A percentile compares a stretch with the other conserved stretches of the same genome.
These are phyloP conservation scores for Ictalurus furcatus DNA, from an alignment of 2,113 vertebrate genomes.

Conservation along the genomic window DNA sequence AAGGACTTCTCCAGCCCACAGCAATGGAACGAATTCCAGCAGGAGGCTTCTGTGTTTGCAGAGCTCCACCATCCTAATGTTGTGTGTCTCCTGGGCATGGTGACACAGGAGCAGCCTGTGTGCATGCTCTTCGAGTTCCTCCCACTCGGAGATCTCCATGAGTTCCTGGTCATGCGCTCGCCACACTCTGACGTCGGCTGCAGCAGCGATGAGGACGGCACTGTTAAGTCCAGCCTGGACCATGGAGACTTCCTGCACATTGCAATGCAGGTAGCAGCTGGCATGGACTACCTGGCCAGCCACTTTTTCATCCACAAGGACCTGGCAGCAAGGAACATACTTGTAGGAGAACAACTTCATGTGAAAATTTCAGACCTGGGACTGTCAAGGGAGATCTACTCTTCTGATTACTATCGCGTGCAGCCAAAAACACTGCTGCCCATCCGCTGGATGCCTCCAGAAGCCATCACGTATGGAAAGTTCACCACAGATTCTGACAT, in stretches of 20 bases:
- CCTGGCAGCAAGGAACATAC: conserved; percentile 91
- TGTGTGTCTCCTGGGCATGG: conserved; percentile 90
- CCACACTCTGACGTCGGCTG: conserved; percentile 95
- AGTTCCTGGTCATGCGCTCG: conserved; percentile 98
- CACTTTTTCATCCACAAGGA: conserved; percentile 96
- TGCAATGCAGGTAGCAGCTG: conserved; percentile 89
- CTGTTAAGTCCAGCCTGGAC: conserved; percentile 93
- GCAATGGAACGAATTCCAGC: conserved; percentile 95
- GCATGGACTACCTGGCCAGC: conserved; percentile 94
- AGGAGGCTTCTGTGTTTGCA: conserved; percentile 86
- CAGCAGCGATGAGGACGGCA: conserved; percentile 96
- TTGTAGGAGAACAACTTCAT: conserved; percentile 94
- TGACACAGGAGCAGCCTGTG: conserved; percentile 93
- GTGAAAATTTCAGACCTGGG: conserved; percentile 97
- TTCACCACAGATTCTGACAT: conserved; percentile 95
- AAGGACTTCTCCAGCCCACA: conserved; percentile 89
- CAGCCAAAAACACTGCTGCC: conserved; percentile 91
- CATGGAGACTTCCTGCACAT: conserved; percentile 95
- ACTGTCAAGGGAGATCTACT: conserved; percentile 92
- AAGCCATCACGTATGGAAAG: conserved; percentile 93
- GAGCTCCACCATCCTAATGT: conserved; percentile 95
- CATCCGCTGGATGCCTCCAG: conserved; percentile 97
- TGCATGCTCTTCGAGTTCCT: conserved; percentile 95
- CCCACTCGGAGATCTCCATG: conserved; percentile 93
- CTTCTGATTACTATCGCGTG: conserved; percentile 89